Evolutionary conservation across 2,888 invertebrate species (phyloP).

Genomic region (Amblyjoppa fuscipennis): DNA sequence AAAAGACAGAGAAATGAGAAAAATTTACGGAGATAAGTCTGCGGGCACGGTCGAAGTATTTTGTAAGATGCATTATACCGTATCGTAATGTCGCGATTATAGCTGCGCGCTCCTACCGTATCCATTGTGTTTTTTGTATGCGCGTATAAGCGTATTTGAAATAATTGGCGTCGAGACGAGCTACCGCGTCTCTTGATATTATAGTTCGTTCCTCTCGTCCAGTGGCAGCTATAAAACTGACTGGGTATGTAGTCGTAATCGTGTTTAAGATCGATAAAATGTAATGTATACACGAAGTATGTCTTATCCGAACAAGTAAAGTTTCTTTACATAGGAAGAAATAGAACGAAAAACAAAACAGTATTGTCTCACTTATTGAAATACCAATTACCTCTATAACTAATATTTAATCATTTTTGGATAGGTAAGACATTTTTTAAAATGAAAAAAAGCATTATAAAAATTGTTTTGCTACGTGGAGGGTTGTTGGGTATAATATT

Average conservation of each 20-base stretch:
- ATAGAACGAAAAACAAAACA: constrained; percentile 25
- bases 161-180: background rate
- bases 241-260: constrained; percentile 69
- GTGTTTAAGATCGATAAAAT: constrained; percentile 51
- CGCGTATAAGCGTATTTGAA: constrained; percentile 72
- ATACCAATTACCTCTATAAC: constrained; percentile 68
- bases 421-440: background rate
- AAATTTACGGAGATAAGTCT: constrained; percentile 66
- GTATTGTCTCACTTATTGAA: constrained; percentile 75
- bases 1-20: constrained; percentile 70
- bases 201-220: constrained; percentile 75
- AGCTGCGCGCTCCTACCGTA: constrained; percentile 72
- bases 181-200: constrained; percentile 58
- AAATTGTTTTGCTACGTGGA: background rate
- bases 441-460: background rate
- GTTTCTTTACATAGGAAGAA: constrained; percentile 65
- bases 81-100: constrained; percentile 62
- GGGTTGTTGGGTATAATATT: background rate
- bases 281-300: constrained; percentile 61
- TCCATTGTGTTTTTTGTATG: constrained; percentile 74
- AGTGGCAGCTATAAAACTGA: constrained; percentile 78
- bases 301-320: constrained; percentile 54
- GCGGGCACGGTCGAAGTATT: constrained; percentile 74
- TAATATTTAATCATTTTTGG: background rate
- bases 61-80: constrained; percentile 77